Percentiles rank a stretch among this genome's conserved stretches.
Conservation (phyloP, 2,888 invertebrate species). For the Girardia tigrina region DNA sequence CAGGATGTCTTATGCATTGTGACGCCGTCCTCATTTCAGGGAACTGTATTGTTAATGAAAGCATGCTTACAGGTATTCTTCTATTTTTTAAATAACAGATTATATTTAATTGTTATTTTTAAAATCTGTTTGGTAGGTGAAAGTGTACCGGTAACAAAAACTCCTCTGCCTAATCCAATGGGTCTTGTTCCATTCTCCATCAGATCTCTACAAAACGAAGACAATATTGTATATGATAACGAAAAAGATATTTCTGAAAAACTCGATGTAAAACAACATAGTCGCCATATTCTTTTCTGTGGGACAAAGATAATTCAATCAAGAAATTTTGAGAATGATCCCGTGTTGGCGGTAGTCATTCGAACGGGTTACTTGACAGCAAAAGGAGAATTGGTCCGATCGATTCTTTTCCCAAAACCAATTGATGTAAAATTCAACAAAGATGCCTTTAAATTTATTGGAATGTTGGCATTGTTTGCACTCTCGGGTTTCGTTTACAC, state of each 20-base stretch:
- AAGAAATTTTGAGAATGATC: constrained; percentile 69
- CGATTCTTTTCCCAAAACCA: constrained; percentile 84
- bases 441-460: constrained; percentile 67
- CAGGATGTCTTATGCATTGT: constrained; percentile 66
- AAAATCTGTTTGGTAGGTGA: too few species aligned
- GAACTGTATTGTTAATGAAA: constrained; percentile 79
- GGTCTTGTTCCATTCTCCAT: neutral
- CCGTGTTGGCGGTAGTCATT: constrained; percentile 63
- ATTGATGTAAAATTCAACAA: constrained; percentile 85
- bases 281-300: constrained; percentile 71
- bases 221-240: neutral
- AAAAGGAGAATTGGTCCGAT: constrained; percentile 74
- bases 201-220: constrained; percentile 32
- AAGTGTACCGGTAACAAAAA: constrained; percentile 86
- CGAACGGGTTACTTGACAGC: constrained; percentile 75
- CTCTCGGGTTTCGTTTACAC: constrained; percentile 71
- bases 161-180: constrained; percentile 59
- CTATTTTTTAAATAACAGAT: constrained; percentile 37
- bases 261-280: constrained; percentile 61
- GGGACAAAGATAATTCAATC: constrained; percentile 82
- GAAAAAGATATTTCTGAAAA: constrained; percentile 35
- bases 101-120: constrained; percentile 23
- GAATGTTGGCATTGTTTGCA: constrained; percentile 65
- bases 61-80: constrained; percentile 70
- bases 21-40: constrained; percentile 77